Evolutionary conservation across 2,888 invertebrate species (phyloP).

Genomic region (Bellardia pandia): DNA sequence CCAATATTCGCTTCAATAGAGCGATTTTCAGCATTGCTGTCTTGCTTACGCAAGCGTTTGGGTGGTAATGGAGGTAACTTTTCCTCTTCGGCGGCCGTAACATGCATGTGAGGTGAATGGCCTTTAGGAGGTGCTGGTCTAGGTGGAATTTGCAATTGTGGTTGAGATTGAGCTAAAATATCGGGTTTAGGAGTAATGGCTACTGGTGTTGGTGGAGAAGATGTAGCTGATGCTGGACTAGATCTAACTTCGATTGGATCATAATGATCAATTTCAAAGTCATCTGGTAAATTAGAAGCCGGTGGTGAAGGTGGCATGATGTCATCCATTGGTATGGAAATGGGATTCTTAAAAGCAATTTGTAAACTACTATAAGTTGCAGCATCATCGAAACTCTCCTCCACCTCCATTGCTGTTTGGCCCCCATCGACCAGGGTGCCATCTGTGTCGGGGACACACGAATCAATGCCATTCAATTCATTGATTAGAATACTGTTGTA

Average conservation of each 20-base stretch:
- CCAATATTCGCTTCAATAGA: slow-evolving; percentile 78
- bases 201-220: not conserved
- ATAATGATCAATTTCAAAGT: slow-evolving; percentile 84
- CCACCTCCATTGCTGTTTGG: slow-evolving; percentile 84
- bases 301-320: slow-evolving; percentile 84
- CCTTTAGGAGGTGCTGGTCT: slow-evolving; percentile 70
- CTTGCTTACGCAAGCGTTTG: slow-evolving; percentile 88
- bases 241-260: slow-evolving; percentile 83
- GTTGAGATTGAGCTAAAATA: slow-evolving; percentile 64
- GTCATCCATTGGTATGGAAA: slow-evolving; percentile 88
- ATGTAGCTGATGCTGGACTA: slow-evolving; percentile 76
- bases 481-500: slow-evolving; percentile 81
- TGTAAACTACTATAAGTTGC: slow-evolving; percentile 94
- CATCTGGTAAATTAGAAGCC: slow-evolving; percentile 80
- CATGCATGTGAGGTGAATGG: slow-evolving; percentile 83
- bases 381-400: slow-evolving; percentile 89
- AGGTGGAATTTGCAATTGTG: slow-evolving; percentile 62
- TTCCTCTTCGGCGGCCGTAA: slow-evolving; percentile 85
- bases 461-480: slow-evolving; percentile 79
- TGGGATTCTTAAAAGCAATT: slow-evolving; percentile 93
- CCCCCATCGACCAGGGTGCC: slow-evolving; percentile 50
- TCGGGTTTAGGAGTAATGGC: slow-evolving; percentile 15
- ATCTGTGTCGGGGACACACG: slow-evolving; percentile 76
- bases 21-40: slow-evolving; percentile 82
- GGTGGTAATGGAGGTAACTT: slow-evolving; percentile 92